Percentiles rank a stretch among this genome's conserved stretches.
Evolutionary conservation across 1,140 invertebrate species (phyloP).

Genomic region (Chironomus tepperi): DNA sequence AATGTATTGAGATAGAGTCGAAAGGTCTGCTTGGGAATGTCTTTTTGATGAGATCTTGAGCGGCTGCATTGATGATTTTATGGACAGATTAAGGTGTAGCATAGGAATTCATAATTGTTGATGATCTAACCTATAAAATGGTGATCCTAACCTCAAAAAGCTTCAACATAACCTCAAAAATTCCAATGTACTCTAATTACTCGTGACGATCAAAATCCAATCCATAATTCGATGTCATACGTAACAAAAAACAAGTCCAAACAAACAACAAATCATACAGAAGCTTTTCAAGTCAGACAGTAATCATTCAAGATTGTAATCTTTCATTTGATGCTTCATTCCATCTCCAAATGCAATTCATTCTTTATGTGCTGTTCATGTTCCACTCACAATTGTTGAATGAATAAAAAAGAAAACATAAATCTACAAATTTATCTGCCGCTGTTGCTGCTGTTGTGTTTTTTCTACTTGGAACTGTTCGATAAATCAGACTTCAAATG

Average conservation of each 20-base stretch:
- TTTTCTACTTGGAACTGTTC: neutral
- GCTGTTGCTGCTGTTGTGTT: neutral
- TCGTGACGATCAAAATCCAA: neutral
- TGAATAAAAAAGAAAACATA: neutral
- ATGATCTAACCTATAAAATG: too few species aligned
- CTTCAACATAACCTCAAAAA: too few species aligned
- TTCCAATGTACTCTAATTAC: too few species aligned
- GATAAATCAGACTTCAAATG: conserved; percentile 5
- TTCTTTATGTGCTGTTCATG: neutral
- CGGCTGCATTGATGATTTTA: neutral
- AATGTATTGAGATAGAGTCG: neutral
- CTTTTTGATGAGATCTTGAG: neutral
- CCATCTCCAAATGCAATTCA: conserved; percentile 18
- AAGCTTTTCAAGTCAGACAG: conserved; percentile 20
- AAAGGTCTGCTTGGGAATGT: neutral
- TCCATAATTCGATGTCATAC: neutral
- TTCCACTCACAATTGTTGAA: neutral
- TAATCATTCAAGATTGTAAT: conserved; percentile 23
- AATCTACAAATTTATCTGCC: neutral
- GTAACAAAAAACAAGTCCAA: neutral
- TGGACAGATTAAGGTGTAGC: neutral
- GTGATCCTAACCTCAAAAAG: too few species aligned
- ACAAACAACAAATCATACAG: conserved; percentile 17
- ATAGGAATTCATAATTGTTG: too few species aligned
- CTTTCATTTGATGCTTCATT: neutral